Percentiles rank a stretch among this genome's conserved stretches.
Evolutionary conservation across 2,888 invertebrate genomes (phyloP).

Genomic region (Polyommatus iphigenia): DNA sequence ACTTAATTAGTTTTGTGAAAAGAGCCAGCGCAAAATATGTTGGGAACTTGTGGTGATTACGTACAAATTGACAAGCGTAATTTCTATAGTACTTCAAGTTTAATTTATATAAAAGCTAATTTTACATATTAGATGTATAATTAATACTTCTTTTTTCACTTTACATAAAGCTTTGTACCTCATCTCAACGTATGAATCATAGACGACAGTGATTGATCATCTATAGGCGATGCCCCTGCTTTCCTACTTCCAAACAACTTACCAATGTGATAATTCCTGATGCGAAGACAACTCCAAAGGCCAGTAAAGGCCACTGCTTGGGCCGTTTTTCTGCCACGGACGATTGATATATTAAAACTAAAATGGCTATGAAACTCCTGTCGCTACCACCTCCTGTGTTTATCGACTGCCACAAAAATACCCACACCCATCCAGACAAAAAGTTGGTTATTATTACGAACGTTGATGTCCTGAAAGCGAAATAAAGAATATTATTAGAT

Average conservation of each 20-base stretch:
- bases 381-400: slow-evolving; percentile 65
- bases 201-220: not conserved
- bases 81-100: not conserved
- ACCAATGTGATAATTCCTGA: slow-evolving; percentile 84
- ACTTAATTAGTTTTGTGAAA: slow-evolving; percentile 18
- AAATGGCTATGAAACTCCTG: slow-evolving; percentile 78
- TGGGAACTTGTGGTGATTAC: not conserved
- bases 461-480: slow-evolving; percentile 79
- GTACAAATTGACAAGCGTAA: not conserved
- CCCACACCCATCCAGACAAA: slow-evolving; percentile 79
- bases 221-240: not conserved
- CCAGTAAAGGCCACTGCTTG: slow-evolving; percentile 80
- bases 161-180: too few species aligned
- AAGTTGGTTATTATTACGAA: slow-evolving; percentile 79
- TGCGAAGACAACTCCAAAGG: slow-evolving; percentile 76
- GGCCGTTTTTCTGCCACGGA: slow-evolving; percentile 66
- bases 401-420: slow-evolving; percentile 78
- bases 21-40: not conserved
- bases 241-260: slow-evolving; percentile 46
- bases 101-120: too few species aligned
- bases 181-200: too few species aligned
- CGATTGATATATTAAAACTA: slow-evolving; percentile 82
- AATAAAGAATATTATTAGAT: slow-evolving; percentile 32
- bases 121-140: too few species aligned
- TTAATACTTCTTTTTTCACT: too few species aligned